Evolutionary conservation across 2,797 vertebrate species (phyloP).

Genomic region (Pterois miles): DNA sequence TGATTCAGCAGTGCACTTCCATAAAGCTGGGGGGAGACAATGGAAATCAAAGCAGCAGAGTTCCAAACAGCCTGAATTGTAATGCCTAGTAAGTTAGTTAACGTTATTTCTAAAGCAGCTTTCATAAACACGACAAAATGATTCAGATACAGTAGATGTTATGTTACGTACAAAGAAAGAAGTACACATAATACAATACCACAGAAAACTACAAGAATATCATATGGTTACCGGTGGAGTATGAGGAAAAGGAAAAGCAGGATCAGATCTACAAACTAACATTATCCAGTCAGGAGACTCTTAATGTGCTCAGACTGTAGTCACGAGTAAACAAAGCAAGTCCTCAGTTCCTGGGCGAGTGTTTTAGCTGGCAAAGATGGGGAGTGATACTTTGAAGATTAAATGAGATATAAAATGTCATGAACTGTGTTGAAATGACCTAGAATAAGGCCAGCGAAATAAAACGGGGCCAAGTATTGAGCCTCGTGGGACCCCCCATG

Average conservation of each 20-base stretch:
- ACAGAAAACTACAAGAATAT: rapidly evolving
- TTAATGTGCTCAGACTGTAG: too few species aligned
- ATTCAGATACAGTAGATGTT: background rate
- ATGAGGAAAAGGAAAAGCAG: background rate
- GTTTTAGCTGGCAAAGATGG: background rate
- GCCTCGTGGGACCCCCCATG: background rate
- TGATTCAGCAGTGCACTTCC: background rate
- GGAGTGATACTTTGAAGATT: background rate
- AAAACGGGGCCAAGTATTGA: background rate
- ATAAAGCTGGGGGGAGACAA: background rate
- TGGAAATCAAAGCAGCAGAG: background rate
- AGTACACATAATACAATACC: background rate
- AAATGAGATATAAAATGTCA: background rate
- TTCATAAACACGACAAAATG: background rate
- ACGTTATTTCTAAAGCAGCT: background rate
- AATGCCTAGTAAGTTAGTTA: background rate
- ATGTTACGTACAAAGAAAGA: too few species aligned
- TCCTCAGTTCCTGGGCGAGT: background rate
- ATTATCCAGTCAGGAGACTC: background rate
- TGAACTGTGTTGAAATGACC: background rate
- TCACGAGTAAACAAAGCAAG: too few species aligned
- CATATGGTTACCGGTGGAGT: too few species aligned
- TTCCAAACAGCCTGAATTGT: background rate
- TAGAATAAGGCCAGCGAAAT: background rate
- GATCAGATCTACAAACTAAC: background rate